A percentile compares a stretch with the other conserved stretches of the same genome.
phyloP scores from a whole-genome alignment of 2,888 invertebrate species.

The Mythimna pallens region DNA sequence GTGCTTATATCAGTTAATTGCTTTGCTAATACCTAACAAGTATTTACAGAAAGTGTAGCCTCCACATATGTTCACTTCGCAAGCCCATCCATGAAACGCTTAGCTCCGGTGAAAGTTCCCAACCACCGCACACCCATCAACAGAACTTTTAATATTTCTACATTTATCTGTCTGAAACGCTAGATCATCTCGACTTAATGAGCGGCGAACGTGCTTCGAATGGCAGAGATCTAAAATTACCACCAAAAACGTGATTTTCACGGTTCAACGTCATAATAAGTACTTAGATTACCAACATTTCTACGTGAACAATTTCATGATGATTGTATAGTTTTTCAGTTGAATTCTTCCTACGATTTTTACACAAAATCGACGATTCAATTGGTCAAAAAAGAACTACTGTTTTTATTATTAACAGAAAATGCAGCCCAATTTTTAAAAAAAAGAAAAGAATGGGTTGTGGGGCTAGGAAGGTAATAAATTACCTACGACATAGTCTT shows the following conservation, averaged over 20 bases:
- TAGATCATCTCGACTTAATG: constrained; percentile 50
- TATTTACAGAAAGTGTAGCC: constrained; percentile 30
- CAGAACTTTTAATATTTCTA: constrained; percentile 59
- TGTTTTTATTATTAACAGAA: background rate
- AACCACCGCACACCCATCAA: constrained; percentile 27
- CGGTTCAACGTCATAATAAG: constrained; percentile 41
- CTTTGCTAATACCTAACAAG: constrained; percentile 23
- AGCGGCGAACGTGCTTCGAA: constrained; percentile 52
- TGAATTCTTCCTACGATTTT: background rate
- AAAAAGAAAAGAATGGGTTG: background rate
- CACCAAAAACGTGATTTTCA: constrained; percentile 50
- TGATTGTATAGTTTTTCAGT: constrained; percentile 43
- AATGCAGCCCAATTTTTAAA: constrained; percentile 1
- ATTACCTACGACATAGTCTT: too few species aligned
- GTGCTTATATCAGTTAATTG: background rate
- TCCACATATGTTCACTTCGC: constrained; percentile 39
- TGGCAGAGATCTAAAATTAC: constrained; percentile 28
- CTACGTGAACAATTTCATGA: constrained; percentile 37
- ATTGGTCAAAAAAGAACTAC: constrained; percentile 13
- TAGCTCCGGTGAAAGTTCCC: constrained; percentile 36
- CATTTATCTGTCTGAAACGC: constrained; percentile 43
- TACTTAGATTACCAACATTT: constrained; percentile 31
- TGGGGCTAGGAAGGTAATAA: too few species aligned
- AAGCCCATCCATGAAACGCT: constrained; percentile 30
- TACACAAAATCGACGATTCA: constrained; percentile 3